A percentile compares a stretch with the other conserved stretches of the same genome.
phyloP scores from a whole-genome alignment of 2,113 vertebrate species.

The Ptychochromis oligacanthus region DNA sequence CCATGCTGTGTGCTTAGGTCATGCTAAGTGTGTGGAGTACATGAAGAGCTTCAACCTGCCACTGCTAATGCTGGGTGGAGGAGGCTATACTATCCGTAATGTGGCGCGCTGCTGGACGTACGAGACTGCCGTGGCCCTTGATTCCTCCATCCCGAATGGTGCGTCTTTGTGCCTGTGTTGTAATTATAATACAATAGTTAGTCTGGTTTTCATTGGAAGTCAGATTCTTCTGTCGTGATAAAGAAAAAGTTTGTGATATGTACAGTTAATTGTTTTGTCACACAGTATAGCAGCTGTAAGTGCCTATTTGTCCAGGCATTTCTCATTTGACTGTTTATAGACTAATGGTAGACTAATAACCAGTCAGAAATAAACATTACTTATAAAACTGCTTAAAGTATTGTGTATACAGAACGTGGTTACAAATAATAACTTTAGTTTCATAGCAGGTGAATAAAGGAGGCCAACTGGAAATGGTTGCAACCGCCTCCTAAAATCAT shows the following conservation, averaged over 20 bases:
- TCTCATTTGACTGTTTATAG: no score
- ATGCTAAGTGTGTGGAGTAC: constrained; percentile 98
- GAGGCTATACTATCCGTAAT: constrained; percentile 97
- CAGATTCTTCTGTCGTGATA: neutral
- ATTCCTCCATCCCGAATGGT: constrained; percentile 95
- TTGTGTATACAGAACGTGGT: no score
- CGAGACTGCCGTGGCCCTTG: constrained; percentile 94
- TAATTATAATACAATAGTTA: neutral
- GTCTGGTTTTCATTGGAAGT: neutral
- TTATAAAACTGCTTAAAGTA: no score
- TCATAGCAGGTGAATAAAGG: neutral
- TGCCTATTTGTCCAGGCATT: no score
- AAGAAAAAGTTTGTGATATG: neutral
- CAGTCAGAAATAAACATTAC: neutral
- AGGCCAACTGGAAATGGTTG: neutral
- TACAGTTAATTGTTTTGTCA: neutral
- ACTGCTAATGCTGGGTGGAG: constrained; percentile 96
- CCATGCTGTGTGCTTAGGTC: constrained; percentile 78
- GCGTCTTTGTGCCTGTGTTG: neutral
- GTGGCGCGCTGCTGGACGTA: constrained; percentile 98
- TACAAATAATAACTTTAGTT: neutral
- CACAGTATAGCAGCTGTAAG: neutral
- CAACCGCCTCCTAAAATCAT: neutral
- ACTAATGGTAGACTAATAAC: neutral
- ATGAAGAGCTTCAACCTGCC: constrained; percentile 98